These are phyloP conservation scores for Lycodopsis pacificus DNA, from an alignment of 2,797 vertebrate species.

Conservation along the genomic window DNA sequence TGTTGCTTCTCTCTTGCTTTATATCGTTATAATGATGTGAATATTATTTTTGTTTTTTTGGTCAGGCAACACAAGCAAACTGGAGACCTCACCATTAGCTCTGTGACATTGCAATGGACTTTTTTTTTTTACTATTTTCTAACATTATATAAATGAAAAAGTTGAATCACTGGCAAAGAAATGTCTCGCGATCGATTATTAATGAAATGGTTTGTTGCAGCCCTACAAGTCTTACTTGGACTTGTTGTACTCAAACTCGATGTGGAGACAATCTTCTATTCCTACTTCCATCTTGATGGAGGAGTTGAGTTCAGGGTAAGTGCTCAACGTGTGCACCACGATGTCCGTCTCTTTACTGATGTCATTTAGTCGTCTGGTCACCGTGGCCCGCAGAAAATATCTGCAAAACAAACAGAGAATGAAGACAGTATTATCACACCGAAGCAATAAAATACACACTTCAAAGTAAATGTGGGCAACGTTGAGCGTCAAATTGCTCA, in stretches of 20 bases:
- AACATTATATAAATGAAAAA: neutral
- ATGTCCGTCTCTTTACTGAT: constrained; percentile 98
- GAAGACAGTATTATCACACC: neutral
- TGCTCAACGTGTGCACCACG: constrained; percentile 96
- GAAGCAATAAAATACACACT: neutral
- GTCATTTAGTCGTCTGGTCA: constrained; percentile 95
- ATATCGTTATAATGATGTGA: neutral
- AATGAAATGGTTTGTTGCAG: neutral
- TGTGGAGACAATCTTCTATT: constrained; percentile 98
- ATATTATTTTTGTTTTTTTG: neutral
- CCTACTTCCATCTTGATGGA: constrained; percentile 99
- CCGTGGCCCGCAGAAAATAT: constrained; percentile 97
- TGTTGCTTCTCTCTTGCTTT: too few relatives aligned
- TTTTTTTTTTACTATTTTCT: neutral
- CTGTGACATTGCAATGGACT: neutral
- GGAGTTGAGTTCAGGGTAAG: constrained; percentile 97
- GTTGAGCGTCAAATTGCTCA: neutral
- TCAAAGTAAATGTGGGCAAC: neutral
- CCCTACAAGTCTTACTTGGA: constrained; percentile 90
- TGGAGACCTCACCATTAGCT: neutral
- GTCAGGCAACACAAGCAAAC: neutral
- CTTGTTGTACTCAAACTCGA: constrained; percentile 99
- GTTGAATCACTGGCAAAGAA: neutral
- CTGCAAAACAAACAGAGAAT: constrained; percentile 73
- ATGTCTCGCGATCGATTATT: neutral